A percentile compares a stretch with the other conserved stretches of the same genome.
These are phyloP conservation scores for Myxocyprinus asiaticus DNA, from an alignment of 2,113 vertebrate species.

Conservation along the genomic window DNA sequence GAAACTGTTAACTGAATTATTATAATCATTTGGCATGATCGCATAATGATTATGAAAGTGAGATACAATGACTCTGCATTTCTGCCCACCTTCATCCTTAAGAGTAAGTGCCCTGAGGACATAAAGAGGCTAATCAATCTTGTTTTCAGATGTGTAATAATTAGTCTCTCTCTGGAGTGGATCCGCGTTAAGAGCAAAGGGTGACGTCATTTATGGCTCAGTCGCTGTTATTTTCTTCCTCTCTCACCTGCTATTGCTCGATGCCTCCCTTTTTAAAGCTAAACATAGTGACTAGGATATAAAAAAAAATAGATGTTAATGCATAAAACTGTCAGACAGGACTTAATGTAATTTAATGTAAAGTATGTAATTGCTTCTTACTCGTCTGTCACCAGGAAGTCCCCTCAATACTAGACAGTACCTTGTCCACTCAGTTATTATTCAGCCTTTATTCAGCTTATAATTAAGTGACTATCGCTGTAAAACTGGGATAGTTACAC, in stretches of 20 bases:
- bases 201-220: slow-evolving; percentile 28
- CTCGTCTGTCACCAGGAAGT: slow-evolving; percentile 37
- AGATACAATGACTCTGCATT: slow-evolving; percentile 43
- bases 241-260: slow-evolving; percentile 41
- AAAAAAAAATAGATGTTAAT: slow-evolving; percentile 64
- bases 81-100: slow-evolving; percentile 26
- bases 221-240: slow-evolving; percentile 50
- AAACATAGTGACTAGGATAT: slow-evolving; percentile 65
- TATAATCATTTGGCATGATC: slow-evolving; percentile 39
- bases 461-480: slow-evolving; percentile 54
- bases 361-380: slow-evolving; percentile 74
- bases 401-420: slow-evolving; percentile 4
- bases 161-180: slow-evolving; percentile 8
- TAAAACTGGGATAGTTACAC: slow-evolving; percentile 53
- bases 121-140: slow-evolving; percentile 43
- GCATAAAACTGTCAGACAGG: slow-evolving; percentile 71
- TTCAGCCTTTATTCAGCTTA: slow-evolving; percentile 50
- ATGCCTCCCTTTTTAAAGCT: slow-evolving; percentile 26
- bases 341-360: slow-evolving; percentile 47
- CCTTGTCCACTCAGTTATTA: background rate
- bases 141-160: slow-evolving; percentile 16
- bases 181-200: slow-evolving; percentile 19
- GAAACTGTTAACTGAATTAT: slow-evolving; percentile 2
- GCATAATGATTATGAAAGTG: slow-evolving; percentile 38
- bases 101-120: slow-evolving; percentile 24